Evolutionary conservation across 2,888 invertebrate species (phyloP).

Genomic region (Caenorhabditis zanzibari): DNA sequence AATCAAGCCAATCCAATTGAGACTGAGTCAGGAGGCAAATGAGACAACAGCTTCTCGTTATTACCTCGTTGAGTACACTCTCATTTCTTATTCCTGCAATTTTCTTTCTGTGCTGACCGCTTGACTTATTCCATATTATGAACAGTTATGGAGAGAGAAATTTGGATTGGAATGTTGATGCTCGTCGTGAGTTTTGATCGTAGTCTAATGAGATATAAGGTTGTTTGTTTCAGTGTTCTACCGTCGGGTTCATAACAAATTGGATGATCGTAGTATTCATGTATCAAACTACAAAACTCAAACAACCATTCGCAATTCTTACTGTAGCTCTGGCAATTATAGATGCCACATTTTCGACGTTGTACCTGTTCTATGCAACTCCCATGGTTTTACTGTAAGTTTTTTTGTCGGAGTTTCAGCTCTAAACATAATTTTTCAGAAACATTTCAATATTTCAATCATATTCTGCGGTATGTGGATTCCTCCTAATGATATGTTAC

Average conservation of each 20-base stretch:
- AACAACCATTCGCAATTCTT: constrained; percentile 33
- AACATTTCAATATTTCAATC: constrained; percentile 11
- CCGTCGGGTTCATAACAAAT: constrained; percentile 12
- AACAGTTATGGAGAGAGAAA: constrained; percentile 7
- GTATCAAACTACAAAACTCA: background rate
- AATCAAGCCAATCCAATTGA: constrained; percentile 13
- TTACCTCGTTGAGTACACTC: constrained; percentile 13
- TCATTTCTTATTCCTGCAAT: background rate
- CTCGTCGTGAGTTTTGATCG: background rate
- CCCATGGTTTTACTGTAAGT: constrained; percentile 32
- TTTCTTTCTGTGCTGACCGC: background rate
- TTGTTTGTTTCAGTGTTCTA: constrained; percentile 15
- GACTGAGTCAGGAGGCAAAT: constrained; percentile 17
- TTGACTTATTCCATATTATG: background rate
- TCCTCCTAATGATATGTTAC: constrained; percentile 29
- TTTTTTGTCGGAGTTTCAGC: background rate
- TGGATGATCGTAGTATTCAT: constrained; percentile 30
- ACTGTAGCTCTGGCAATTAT: constrained; percentile 17
- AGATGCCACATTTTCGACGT: constrained; percentile 24
- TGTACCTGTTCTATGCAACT: constrained; percentile 30
- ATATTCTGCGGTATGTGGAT: constrained; percentile 20
- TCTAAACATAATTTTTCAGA: constrained; percentile 13
- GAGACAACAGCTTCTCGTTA: constrained; percentile 21
- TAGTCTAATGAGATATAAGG: background rate
- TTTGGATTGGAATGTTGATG: constrained; percentile 14